phyloP scores from a whole-genome alignment of 2,113 vertebrate species.

The Crypturellus undulatus region DNA sequence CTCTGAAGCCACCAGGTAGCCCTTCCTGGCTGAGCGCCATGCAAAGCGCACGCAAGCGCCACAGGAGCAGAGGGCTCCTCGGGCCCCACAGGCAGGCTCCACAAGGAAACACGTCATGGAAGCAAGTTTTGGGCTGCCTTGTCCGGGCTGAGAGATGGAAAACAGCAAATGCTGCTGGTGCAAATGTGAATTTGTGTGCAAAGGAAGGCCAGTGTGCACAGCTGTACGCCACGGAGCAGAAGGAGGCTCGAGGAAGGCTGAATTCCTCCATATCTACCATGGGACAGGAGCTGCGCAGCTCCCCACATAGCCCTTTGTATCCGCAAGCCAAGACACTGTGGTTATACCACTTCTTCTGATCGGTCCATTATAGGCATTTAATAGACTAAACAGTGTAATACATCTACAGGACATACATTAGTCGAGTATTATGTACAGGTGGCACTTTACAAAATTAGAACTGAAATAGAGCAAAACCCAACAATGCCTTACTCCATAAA shows the following conservation, averaged over 20 bases:
- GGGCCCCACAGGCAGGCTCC: neutral
- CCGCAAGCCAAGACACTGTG: constrained; percentile 3
- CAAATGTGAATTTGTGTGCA: neutral
- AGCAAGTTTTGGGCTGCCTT: neutral
- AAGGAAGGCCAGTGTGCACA: neutral
- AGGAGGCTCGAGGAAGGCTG: neutral
- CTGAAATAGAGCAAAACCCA: constrained; percentile 71
- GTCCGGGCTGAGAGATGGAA: accelerated
- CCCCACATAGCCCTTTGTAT: neutral
- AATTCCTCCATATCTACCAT: neutral
- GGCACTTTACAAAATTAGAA: constrained; percentile 73
- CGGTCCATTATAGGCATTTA: constrained; percentile 68
- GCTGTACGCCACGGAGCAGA: neutral
- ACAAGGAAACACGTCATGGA: neutral
- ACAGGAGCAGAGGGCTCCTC: neutral
- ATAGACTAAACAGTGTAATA: constrained; percentile 70
- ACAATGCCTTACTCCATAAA: constrained; percentile 70
- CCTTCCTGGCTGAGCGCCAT: neutral
- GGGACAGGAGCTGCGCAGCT: neutral
- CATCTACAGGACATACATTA: constrained; percentile 71
- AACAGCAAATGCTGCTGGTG: neutral
- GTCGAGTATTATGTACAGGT: constrained; percentile 67
- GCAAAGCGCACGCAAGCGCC: accelerated
- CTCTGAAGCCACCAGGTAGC: neutral
- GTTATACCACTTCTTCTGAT: neutral